Percentiles rank a stretch among this genome's conserved stretches.
phyloP scores from a whole-genome alignment of 2,888 invertebrate species.

The Drosophila lacicola region DNA sequence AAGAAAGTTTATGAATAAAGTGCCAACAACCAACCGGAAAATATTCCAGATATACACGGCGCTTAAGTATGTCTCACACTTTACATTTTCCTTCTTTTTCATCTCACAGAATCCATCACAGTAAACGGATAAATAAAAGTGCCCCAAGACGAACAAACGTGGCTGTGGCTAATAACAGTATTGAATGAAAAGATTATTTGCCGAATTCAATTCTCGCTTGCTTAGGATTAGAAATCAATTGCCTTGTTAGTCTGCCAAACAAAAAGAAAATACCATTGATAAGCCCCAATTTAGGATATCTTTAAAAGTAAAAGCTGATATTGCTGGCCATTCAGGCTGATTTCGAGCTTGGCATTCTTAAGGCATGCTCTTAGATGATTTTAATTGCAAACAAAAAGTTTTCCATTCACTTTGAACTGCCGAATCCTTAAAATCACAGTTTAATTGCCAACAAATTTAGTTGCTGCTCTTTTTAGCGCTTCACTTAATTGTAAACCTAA shows the following conservation, averaged over 20 bases:
- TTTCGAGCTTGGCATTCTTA: constrained; percentile 29
- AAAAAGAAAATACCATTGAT: constrained; percentile 6
- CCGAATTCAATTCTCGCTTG: constrained; percentile 9
- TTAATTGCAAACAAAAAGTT: constrained; percentile 58
- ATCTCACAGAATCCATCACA: constrained; percentile 39
- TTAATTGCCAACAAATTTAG: constrained; percentile 18
- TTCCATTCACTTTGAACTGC: constrained; percentile 38
- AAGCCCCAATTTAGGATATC: constrained; percentile 38
- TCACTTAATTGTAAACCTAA: constrained; percentile 18
- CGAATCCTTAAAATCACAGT: constrained; percentile 16
- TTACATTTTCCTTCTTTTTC: no score
- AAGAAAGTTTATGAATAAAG: no score
- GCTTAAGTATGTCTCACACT: no score
- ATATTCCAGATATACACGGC: no score
- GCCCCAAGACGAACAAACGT: constrained; percentile 50
- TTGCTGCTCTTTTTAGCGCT: constrained; percentile 3
- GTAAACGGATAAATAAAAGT: constrained; percentile 25
- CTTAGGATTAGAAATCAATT: constrained; percentile 49
- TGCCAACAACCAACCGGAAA: no score
- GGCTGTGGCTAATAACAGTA: constrained; percentile 59
- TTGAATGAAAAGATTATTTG: constrained; percentile 20
- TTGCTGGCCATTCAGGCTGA: constrained; percentile 27
- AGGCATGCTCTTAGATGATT: constrained; percentile 37
- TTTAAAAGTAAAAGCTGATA: constrained; percentile 7
- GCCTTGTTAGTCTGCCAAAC: background rate